Evolutionary conservation across 2,888 invertebrate genomes (phyloP).

Genomic region (Erannis defoliaria): DNA sequence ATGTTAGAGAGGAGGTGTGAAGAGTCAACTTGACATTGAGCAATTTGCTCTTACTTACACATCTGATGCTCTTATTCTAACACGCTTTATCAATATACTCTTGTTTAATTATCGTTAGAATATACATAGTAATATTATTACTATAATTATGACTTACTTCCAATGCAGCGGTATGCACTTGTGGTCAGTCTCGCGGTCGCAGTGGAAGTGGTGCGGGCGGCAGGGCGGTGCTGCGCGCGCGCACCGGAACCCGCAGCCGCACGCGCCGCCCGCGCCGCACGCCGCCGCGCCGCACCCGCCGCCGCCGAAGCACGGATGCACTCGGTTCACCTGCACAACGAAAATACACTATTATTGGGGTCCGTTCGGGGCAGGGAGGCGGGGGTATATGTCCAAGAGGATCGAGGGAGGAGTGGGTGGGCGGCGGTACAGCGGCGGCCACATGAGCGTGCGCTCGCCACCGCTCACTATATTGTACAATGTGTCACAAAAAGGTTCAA

Average conservation of each 20-base stretch:
- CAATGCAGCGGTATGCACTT: conserved; percentile 70
- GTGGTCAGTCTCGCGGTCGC: conserved; percentile 50
- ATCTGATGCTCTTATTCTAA: no score
- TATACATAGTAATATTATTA: no score
- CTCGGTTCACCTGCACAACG: conserved; percentile 76
- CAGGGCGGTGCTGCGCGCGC: conserved; percentile 86
- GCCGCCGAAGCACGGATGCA: conserved; percentile 76
- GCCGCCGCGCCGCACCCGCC: conserved; percentile 68
- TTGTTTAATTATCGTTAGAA: background rate
- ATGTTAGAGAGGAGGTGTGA: no score
- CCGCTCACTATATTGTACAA: no score
- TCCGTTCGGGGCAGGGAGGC: background rate
- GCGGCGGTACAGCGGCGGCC: no score
- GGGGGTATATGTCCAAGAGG: no score
- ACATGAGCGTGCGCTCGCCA: no score
- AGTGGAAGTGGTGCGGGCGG: conserved; percentile 90
- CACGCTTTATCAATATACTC: no score
- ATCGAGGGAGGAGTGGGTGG: no score
- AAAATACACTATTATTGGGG: background rate
- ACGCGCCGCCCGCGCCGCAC: conserved; percentile 89
- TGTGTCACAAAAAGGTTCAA: no score
- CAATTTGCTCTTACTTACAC: no score
- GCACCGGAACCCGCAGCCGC: conserved; percentile 90
- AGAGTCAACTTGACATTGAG: no score
- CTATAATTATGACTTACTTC: conserved; percentile 67